Evolutionary conservation across 2,113 vertebrate genomes (phyloP).

Genomic region (Notothenia coriiceps): DNA sequence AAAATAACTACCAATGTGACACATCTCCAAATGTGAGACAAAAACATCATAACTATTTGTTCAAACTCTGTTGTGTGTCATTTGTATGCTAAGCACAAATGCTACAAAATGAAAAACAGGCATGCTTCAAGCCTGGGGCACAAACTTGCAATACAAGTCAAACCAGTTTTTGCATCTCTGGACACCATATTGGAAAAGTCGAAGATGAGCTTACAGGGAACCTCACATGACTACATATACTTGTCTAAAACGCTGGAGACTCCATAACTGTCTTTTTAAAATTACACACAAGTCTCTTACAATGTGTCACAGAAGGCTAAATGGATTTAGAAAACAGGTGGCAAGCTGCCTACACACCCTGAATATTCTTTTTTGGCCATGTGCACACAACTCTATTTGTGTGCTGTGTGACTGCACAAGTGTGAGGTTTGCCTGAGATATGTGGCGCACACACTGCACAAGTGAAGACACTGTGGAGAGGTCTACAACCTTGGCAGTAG

Average conservation of each 20-base stretch:
- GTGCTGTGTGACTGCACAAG: neutral
- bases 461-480: neutral
- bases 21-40: neutral
- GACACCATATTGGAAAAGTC: neutral
- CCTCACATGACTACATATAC: neutral
- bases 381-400: slow-evolving; percentile 23
- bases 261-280: neutral
- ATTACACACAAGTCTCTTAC: neutral
- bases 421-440: neutral
- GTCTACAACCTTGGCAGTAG: neutral
- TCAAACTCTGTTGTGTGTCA: neutral
- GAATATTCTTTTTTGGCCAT: slow-evolving; percentile 6
- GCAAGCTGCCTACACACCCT: slow-evolving; percentile 10
- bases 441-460: neutral
- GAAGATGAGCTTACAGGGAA: neutral
- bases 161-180: too few relatives aligned
- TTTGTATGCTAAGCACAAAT: neutral
- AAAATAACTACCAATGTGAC: neutral
- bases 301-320: slow-evolving; percentile 29
- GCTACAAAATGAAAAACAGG: slow-evolving; percentile 2
- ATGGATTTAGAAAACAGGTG: slow-evolving; percentile 52
- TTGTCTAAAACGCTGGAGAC: slow-evolving; percentile 8
- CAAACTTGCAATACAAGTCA: slow-evolving; percentile 9
- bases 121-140: neutral
- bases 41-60: neutral